Evolutionary conservation across 2,888 invertebrate genomes (phyloP).

Genomic region (Dicyrtoma fusca): DNA sequence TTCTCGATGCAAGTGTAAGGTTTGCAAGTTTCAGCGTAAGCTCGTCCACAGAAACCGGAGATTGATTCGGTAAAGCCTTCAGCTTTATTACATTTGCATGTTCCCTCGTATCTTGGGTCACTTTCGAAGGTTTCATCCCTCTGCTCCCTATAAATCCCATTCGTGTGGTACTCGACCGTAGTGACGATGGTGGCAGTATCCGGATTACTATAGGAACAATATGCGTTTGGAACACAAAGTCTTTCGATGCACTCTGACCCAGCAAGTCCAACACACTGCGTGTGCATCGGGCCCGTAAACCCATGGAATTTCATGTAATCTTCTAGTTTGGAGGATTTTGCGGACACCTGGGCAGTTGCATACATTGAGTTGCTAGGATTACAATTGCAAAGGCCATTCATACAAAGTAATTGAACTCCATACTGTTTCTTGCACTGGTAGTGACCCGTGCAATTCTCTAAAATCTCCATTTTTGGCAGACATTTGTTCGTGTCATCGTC

Average conservation of each 20-base stretch:
- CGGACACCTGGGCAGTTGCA: not conserved
- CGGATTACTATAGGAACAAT: not conserved
- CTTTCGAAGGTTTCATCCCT: too few species aligned
- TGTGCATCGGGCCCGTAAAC: not conserved
- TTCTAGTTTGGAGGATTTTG: not conserved
- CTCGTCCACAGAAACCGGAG: not conserved
- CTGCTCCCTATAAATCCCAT: too few species aligned
- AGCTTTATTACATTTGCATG: slow-evolving; percentile 3
- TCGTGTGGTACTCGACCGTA: too few species aligned
- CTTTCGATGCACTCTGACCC: not conserved
- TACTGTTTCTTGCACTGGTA: not conserved
- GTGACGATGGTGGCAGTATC: too few species aligned
- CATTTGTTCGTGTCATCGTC: not conserved
- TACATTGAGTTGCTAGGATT: not conserved
- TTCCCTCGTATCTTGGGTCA: not conserved
- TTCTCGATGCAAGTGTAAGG: not conserved
- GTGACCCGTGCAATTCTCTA: not conserved
- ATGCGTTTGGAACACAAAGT: not conserved
- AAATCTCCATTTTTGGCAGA: not conserved
- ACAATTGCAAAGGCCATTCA: not conserved
- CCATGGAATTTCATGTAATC: slow-evolving; percentile 11
- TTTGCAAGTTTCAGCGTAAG: not conserved
- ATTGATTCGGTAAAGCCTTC: not conserved
- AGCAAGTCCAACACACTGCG: slow-evolving; percentile 1
- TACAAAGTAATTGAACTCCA: not conserved